Evolutionary conservation across 2,113 vertebrate genomes (phyloP).

Genomic region (Tragelaphus imberbis): DNA sequence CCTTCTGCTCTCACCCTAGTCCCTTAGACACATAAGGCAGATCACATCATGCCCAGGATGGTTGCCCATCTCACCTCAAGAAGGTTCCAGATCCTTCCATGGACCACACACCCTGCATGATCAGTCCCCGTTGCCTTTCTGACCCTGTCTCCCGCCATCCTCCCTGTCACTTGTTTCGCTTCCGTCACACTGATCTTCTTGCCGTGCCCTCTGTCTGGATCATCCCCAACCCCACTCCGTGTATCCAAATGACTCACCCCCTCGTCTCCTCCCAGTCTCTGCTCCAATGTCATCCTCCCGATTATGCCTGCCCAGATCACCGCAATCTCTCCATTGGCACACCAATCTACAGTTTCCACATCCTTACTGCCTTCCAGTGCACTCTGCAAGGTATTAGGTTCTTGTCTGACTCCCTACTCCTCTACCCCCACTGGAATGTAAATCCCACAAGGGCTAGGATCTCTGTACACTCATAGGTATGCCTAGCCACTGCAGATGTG

Average conservation of each 20-base stretch:
- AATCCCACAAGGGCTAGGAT: background rate
- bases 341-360: rapidly evolving
- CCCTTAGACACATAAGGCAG: background rate
- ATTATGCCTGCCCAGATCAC: background rate
- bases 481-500: background rate
- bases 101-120: background rate
- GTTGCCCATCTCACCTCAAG: background rate
- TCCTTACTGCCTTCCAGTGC: background rate
- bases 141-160: background rate
- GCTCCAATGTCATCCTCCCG: background rate
- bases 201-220: background rate
- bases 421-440: background rate
- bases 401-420: background rate
- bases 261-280: background rate
- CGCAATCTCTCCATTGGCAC: background rate
- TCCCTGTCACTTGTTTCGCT: background rate
- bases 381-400: background rate
- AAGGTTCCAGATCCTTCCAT: background rate
- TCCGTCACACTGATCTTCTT: background rate
- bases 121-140: background rate
- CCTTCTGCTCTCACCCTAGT: background rate
- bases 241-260: background rate
- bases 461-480: background rate
- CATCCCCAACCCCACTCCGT: rapidly evolving
- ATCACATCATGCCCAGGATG: background rate